Percentiles rank a stretch among this genome's conserved stretches.
Conservation (phyloP, 1,140 invertebrate species). For the Solen grandis region DNA sequence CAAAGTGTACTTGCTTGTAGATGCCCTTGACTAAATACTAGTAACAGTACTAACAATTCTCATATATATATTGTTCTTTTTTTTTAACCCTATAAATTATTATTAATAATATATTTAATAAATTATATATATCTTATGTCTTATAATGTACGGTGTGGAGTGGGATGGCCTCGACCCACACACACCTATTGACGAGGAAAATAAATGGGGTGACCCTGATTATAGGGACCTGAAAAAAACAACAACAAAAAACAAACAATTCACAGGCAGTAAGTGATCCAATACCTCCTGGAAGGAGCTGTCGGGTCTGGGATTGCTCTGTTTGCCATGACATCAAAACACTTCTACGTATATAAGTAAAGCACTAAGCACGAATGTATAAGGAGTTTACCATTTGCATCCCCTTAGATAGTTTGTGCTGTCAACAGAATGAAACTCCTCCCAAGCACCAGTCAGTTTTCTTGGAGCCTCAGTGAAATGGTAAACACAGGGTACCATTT, state of each 20-base stretch:
- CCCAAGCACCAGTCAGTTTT: constrained; percentile 45
- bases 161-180: too few species aligned
- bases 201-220: background rate
- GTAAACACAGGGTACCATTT: too few species aligned
- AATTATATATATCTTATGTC: too few species aligned
- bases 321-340: background rate
- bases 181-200: too few species aligned
- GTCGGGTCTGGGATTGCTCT: background rate
- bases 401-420: constrained; percentile 69
- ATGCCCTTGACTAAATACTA: too few species aligned
- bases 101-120: too few species aligned
- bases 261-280: background rate
- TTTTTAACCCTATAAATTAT: too few species aligned
- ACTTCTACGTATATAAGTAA: background rate
- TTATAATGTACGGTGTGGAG: too few species aligned
- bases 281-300: too few species aligned
- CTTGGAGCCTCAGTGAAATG: constrained; percentile 34
- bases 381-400: constrained; percentile 70
- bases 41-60: too few species aligned
- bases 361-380: background rate
- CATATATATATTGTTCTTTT: too few species aligned
- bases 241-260: background rate
- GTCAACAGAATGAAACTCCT: constrained; percentile 41
- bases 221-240: background rate
- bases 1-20: too few species aligned